Evolutionary conservation across 2,797 vertebrate genomes (phyloP), one percentile per base, ranked within the genome.

Genomic region (Enteromius trimaculatus): DNA sequence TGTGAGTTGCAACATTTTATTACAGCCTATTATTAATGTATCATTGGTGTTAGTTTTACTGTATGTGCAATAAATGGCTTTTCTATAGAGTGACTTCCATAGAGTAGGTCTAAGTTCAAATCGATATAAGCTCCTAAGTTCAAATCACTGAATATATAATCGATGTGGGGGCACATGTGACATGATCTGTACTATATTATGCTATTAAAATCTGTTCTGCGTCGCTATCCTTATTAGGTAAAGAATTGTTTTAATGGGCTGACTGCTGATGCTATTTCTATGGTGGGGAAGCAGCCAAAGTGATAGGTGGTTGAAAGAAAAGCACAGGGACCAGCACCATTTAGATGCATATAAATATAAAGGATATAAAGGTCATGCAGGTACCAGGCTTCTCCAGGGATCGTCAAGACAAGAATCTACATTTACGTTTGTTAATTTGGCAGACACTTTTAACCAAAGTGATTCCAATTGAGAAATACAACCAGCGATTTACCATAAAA

Each of bases 1-100:
- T 99, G 98, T 99, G 89, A 97, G 97, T 96, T 7, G 0, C 39
- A 0, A 4, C 49, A 42, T 58, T 55, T 37, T 58, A 58, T 75
- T 75, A 42, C 3, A 76, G 55, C 21, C n/a, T 58, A 53, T 39
- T 42, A 75, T 76, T 53, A 53, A 14, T 53, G 9, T 74, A 5
- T 34, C 19, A 37, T n/a, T 74, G 47, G 6, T 53, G 29, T n/a
- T 55, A 75, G 11, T 8, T 76, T 60, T 17, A 64, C 26, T 17
- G 14, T 64, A 60, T 26, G 34, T 58, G n/a, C 21, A 42, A 42
- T 42, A 42, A 42, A 70, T 26, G 39, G 3, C 11, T 26, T 53
- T 74, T 74, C 29, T 51, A 9, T 16, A 74, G 5, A 53, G 11
- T 53, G 47, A 74, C 17, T 34, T 74, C 29, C 29, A 34, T n/a